Conservation (phyloP, 2,888 invertebrate genomes). For the Torymus texanus region DNA sequence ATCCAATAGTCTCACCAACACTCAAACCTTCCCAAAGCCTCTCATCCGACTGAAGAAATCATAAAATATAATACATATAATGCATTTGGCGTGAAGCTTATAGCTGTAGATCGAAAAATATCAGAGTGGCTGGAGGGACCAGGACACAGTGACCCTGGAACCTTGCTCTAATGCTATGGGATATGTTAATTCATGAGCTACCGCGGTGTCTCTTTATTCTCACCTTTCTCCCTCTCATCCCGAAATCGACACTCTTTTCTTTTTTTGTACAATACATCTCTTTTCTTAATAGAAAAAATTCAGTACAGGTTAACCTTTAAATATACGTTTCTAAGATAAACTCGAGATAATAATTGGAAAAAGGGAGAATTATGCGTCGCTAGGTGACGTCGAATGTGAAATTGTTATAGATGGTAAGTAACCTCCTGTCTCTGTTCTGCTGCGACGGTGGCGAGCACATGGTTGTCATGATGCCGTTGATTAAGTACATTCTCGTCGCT, state of each 20-base stretch:
- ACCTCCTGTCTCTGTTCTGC: constrained; percentile 19
- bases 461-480: background rate
- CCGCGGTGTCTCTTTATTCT: constrained; percentile 24
- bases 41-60: too few relatives aligned
- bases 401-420: background rate
- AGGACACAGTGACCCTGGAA: constrained; percentile 52
- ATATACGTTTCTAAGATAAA: too few relatives aligned
- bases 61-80: too few relatives aligned
- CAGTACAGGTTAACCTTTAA: too few relatives aligned
- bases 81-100: background rate
- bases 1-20: too few relatives aligned
- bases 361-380: background rate
- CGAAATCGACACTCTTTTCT: background rate
- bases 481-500: background rate
- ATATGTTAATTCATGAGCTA: constrained; percentile 68
- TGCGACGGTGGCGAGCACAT: constrained; percentile 2
- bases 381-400: constrained; percentile 23
- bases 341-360: background rate
- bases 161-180: constrained; percentile 61
- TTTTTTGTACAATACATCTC: constrained; percentile 20
- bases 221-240: background rate
- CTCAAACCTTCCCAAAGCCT: too few relatives aligned
- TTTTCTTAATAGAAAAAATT: constrained; percentile 5
- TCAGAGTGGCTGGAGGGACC: constrained; percentile 30
- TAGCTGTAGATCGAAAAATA: constrained; percentile 28